Base-by-base conservation (phyloP, 2,113 vertebrate species). In the Gasterosteus aculeatus region DNA sequence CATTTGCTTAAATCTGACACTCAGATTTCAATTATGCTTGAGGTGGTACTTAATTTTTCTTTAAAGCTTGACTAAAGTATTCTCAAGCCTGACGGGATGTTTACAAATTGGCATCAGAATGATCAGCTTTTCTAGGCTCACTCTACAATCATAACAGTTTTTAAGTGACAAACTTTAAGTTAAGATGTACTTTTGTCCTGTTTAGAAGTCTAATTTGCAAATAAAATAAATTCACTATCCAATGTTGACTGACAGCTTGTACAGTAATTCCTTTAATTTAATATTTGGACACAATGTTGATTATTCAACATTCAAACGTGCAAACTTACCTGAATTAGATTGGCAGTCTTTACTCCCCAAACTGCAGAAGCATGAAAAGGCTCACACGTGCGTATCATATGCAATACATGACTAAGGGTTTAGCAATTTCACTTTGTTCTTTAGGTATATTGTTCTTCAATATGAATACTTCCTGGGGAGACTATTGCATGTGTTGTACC, bases 351-450 rank as follows among this genome's bases (percentile, higher is more conserved):
- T 54, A 11, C 10, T 14, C 33, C 35, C 51, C n/a, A 1, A n/a
- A 39, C 42, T 57, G 60, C 57, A 72, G 66, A 49, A 61, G 19
- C 49, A 39, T 10, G 12, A 41, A 46, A 44, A 76, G 65, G 53
- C 41, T 72, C 46, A 56, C 56, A 72, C 9, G 1, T 60, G 41
- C 62, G n/a, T 42, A 61, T 69, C 66, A 70, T 68, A 61, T 67
- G 47, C 31, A 72, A 83, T 83, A 80, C 81, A 80, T 86, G 44
- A 70, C 68, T 75, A 82, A 88, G 71, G 35, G 72, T 42, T 69
- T 46, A 60, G 38, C 49, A 49, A 47, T 80, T 75, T 75, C 15
- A 53, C 73, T 72, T 72, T 80, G 67, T 64, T 71, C 68, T 68
- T 65, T 31, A 38, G 72, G 77, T n/a, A n/a, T n/a, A n/a, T n/a